Evolutionary conservation across 2,113 vertebrate genomes (phyloP), one percentile per base, ranked within the genome.

Genomic region (Bostrychus sinensis): DNA sequence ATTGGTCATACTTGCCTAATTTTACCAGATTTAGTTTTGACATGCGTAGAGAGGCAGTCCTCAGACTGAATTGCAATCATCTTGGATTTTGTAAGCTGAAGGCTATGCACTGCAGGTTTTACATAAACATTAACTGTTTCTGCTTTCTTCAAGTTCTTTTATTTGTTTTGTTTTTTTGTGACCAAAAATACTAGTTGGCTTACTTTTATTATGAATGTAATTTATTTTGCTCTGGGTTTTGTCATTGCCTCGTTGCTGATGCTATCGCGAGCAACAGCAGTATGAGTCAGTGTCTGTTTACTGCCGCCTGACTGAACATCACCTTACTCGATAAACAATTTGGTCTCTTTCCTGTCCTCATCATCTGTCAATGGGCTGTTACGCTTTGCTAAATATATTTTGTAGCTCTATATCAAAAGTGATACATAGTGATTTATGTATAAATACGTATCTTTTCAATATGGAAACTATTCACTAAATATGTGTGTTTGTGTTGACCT

Each of bases 171-270:
- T 59, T 66, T 39, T 1, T 23, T 10, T 56, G 42, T 56, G 25
- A 36, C 17, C 12, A 32, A 36, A 62, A 56, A 62, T 48, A 23
- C 51, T n/a, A 9, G n/a, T 34, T 36, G 13, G 6, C 55, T 72
- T 38, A 9, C 42, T 79, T 79, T 68, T 48, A 66, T 60, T 25
- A 68, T 84, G 86, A 88, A 88, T 88, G 88, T 88, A 85, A 38
- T 71, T 79, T 73, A 14, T 41, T 68, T 76, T 70, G 72, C 75
- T 75, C 77, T 71, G 77, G 63, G 57, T 77, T 73, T 30, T n/a
- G 25, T 58, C 64, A 51, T 43, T 6, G 61, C 16, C 51, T 71
- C 73, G 12, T 56, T 11, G 48, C 62, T 50, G 25, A 70, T 25
- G n/a, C 36, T 26, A 50, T 20, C 8, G 37, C 46, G 42, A 75